Evolutionary conservation across 2,888 invertebrate genomes (phyloP).

Genomic region (Ephialtes manifestator): DNA sequence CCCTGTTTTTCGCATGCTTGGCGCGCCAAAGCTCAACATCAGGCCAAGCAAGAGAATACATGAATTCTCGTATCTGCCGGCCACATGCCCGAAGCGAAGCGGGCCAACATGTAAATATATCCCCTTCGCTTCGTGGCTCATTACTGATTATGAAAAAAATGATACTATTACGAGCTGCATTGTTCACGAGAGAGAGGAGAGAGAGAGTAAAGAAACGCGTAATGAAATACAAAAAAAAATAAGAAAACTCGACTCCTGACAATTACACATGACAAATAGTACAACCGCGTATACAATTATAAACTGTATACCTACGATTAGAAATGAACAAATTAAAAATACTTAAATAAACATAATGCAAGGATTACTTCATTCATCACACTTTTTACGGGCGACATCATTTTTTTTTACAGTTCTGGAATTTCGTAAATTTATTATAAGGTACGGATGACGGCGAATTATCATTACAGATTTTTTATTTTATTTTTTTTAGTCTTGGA

Average conservation of each 20-base stretch:
- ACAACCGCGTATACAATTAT: slow-evolving; percentile 72
- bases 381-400: slow-evolving; percentile 11
- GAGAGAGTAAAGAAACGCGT: slow-evolving; percentile 4
- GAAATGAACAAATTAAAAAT: slow-evolving; percentile 70
- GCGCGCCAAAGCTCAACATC: slow-evolving; percentile 66
- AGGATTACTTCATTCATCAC: slow-evolving; percentile 55
- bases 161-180: slow-evolving; percentile 48
- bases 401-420: slow-evolving; percentile 24
- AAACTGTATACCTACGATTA: slow-evolving; percentile 71
- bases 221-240: slow-evolving; percentile 2
- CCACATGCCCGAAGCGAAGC: slow-evolving; percentile 52
- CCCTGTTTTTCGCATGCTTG: slow-evolving; percentile 60
- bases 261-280: slow-evolving; percentile 73
- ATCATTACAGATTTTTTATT: background rate
- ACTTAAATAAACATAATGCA: slow-evolving; percentile 69
- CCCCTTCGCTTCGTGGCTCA: slow-evolving; percentile 56
- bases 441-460: background rate
- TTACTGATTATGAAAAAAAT: slow-evolving; percentile 60
- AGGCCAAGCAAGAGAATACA: slow-evolving; percentile 54
- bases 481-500: background rate
- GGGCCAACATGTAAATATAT: slow-evolving; percentile 66
- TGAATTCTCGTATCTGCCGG: slow-evolving; percentile 51
- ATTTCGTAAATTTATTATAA: background rate
- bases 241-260: slow-evolving; percentile 64
- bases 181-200: slow-evolving; percentile 44